phyloP scores from a whole-genome alignment of 2,888 invertebrate species.

The Lasiommata megera region DNA sequence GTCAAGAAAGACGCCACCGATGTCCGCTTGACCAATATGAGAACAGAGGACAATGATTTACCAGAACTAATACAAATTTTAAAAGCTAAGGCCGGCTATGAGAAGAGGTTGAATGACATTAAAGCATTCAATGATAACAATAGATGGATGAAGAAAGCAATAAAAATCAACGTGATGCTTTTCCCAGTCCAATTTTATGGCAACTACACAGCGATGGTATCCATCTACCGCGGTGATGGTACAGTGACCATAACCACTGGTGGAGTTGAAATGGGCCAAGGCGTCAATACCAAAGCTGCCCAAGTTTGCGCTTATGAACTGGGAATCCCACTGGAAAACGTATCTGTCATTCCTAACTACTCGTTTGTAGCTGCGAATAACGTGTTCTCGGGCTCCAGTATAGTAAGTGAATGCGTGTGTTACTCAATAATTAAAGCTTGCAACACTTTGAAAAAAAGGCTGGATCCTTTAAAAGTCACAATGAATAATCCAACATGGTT shows the following conservation, averaged over 20 bases:
- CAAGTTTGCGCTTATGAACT: conserved; percentile 89
- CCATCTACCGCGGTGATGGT: conserved; percentile 86
- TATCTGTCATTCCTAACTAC: conserved; percentile 83
- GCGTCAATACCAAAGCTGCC: conserved; percentile 88
- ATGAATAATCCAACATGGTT: conserved; percentile 79
- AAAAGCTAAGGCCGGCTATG: conserved; percentile 71
- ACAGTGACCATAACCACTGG: conserved; percentile 86
- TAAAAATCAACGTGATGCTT: conserved; percentile 84
- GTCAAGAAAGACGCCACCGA: conserved; percentile 81
- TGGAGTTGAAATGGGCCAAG: conserved; percentile 89
- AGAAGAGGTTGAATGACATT: conserved; percentile 70
- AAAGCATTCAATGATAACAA: conserved; percentile 83
- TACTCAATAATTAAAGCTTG: conserved; percentile 82
- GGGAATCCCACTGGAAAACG: conserved; percentile 83
- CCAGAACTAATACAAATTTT: conserved; percentile 75
- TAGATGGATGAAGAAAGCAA: conserved; percentile 88
- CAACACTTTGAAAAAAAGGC: conserved; percentile 75
- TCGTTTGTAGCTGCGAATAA: conserved; percentile 83
- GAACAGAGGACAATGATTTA: conserved; percentile 61
- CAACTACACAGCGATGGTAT: conserved; percentile 81
- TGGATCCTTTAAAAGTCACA: conserved; percentile 77
- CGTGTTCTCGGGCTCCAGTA: conserved; percentile 83
- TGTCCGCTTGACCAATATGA: conserved; percentile 81
- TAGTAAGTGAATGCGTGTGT: conserved; percentile 83
- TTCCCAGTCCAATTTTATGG: conserved; percentile 82